These are phyloP conservation scores for Anomalospiza imberbis DNA, from an alignment of 2,797 vertebrate genomes.

Conservation along the genomic window DNA sequence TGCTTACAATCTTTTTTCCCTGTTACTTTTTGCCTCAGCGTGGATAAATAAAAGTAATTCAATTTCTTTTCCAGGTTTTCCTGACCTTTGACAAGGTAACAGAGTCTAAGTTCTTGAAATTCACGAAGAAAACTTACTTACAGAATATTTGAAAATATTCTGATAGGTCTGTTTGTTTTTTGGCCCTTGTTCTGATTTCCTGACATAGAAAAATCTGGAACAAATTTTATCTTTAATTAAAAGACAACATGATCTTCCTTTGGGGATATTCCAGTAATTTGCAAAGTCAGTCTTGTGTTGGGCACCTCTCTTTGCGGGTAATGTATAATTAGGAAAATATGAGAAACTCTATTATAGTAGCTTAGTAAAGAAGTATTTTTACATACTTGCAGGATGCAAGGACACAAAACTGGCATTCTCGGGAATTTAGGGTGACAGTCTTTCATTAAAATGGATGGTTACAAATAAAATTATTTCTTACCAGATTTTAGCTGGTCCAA, in stretches of 20 bases:
- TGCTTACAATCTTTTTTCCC: neutral
- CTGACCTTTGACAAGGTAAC: neutral
- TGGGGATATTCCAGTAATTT: neutral
- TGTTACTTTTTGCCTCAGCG: neutral
- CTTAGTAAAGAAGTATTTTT: slow-evolving; percentile 62
- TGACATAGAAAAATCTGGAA: neutral
- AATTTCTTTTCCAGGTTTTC: neutral
- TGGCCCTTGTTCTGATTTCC: neutral
- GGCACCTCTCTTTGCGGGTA: slow-evolving; percentile 55
- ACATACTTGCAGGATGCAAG: slow-evolving; percentile 62
- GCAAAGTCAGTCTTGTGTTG: slow-evolving; percentile 22
- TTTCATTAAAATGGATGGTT: neutral
- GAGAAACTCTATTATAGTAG: slow-evolving; percentile 61
- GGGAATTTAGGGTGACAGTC: slow-evolving; percentile 57
- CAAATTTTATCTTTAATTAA: neutral
- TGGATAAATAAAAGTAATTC: neutral
- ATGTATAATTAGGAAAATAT: slow-evolving; percentile 55
- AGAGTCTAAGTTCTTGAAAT: neutral
- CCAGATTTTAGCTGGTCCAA: neutral
- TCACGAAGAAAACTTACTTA: neutral
- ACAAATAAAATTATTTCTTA: neutral
- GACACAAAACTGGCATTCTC: slow-evolving; percentile 65
- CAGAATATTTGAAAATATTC: neutral
- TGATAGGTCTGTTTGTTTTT: neutral
- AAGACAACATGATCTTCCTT: neutral